Conservation (phyloP, 2,113 vertebrate genomes). For the Beaufortia kweichowensis region DNA sequence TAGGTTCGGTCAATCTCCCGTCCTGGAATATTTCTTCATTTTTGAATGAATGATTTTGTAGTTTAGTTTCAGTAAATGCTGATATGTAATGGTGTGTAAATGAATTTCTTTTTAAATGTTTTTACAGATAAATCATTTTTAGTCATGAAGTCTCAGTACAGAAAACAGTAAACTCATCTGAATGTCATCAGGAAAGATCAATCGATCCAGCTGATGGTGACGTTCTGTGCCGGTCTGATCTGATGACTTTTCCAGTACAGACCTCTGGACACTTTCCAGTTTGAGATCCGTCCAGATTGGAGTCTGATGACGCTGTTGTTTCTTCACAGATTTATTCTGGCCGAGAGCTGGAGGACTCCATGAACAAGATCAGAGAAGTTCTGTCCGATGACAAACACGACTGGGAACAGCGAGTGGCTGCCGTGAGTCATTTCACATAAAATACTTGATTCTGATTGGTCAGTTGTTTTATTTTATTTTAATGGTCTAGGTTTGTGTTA, state of each 20-base stretch:
- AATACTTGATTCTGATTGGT: not conserved
- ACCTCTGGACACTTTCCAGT: conserved; percentile 10
- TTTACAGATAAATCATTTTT: too few species aligned
- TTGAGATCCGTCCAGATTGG: not conserved
- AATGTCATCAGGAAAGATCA: too few species aligned
- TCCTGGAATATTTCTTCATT: too few species aligned
- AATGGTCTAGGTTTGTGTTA: not conserved
- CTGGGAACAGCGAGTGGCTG: conserved; percentile 91
- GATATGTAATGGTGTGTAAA: too few species aligned
- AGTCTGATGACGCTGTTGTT: not conserved
- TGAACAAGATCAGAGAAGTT: conserved; percentile 92
- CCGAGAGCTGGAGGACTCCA: conserved; percentile 93
- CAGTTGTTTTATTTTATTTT: too few species aligned
- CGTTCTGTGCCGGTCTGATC: not conserved
- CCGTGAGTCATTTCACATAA: conserved; percentile 70
- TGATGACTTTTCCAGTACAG: not conserved
- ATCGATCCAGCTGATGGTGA: not conserved
- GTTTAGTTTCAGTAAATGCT: too few species aligned
- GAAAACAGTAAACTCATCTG: too few species aligned
- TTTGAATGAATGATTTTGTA: too few species aligned
- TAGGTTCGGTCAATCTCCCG: too few species aligned
- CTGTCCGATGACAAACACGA: conserved; percentile 94
- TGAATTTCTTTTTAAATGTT: too few species aligned
- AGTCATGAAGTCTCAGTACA: too few species aligned
- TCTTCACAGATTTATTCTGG: conserved; percentile 86